These are phyloP conservation scores for Rhogogaster chlorosoma DNA, from an alignment of 2,888 invertebrate genomes.

Conservation along the genomic window DNA sequence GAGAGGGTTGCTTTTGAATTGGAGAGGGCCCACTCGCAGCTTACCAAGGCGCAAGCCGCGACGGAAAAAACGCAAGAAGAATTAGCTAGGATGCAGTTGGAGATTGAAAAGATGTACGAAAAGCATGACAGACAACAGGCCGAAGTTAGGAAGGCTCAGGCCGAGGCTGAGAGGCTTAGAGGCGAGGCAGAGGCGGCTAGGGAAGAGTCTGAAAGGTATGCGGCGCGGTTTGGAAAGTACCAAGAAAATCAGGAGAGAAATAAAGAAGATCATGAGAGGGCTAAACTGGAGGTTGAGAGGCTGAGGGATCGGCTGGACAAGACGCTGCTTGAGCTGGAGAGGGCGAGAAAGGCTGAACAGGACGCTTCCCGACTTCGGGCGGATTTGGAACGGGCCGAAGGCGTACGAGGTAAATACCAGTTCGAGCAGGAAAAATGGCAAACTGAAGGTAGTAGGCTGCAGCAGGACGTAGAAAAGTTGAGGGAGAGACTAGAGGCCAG, in stretches of 20 bases:
- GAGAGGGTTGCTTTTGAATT: conserved; percentile 92
- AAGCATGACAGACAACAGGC: conserved; percentile 92
- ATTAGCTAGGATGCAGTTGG: conserved; percentile 90
- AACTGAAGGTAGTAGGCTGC: conserved; percentile 80
- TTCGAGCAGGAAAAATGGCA: conserved; percentile 85
- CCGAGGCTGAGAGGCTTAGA: conserved; percentile 85
- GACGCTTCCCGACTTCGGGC: conserved; percentile 84
- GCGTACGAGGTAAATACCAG: conserved; percentile 89
- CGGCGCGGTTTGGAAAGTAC: conserved; percentile 87
- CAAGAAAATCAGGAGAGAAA: conserved; percentile 84
- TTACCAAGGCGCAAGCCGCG: conserved; percentile 90
- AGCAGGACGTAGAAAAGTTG: conserved; percentile 84
- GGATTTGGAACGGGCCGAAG: conserved; percentile 88
- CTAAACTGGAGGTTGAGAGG: conserved; percentile 90
- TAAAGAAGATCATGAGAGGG: conserved; percentile 88
- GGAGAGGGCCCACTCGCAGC: conserved; percentile 92
- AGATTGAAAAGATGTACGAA: conserved; percentile 94
- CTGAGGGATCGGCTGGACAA: conserved; percentile 90
- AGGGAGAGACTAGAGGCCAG: conserved; percentile 88
- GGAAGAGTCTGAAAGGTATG: conserved; percentile 88
- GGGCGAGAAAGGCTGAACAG: conserved; percentile 86
- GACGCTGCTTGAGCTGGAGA: conserved; percentile 88
- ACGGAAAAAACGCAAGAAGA: conserved; percentile 95
- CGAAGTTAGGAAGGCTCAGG: conserved; percentile 90
- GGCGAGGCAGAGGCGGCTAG: conserved; percentile 88